Percentiles rank a stretch among this genome's conserved stretches.
phyloP scores from a whole-genome alignment of 2,113 vertebrate species.

The Equus quagga region DNA sequence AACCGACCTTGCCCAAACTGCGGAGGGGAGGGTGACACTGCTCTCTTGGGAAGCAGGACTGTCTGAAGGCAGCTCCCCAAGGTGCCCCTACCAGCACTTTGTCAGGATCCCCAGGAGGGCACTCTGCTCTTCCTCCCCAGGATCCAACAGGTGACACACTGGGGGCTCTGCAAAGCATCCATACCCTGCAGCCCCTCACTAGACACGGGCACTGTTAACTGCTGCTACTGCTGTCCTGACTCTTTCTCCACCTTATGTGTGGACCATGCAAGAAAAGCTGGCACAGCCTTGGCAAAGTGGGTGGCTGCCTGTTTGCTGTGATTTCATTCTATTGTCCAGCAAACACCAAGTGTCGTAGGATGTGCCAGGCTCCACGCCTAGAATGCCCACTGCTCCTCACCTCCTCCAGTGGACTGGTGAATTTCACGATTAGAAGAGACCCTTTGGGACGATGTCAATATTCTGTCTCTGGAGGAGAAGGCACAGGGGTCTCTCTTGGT shows the following conservation, averaged over 20 bases:
- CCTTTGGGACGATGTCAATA: not conserved
- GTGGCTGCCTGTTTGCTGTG: not conserved
- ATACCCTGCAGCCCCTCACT: not conserved
- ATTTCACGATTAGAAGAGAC: not conserved
- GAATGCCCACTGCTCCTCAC: not conserved
- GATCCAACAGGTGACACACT: not conserved
- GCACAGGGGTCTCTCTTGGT: not conserved
- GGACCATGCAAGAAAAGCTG: not conserved
- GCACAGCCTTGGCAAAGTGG: not conserved
- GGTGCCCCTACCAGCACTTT: not conserved
- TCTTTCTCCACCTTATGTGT: not conserved
- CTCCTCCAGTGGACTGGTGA: not conserved
- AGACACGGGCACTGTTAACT: not conserved
- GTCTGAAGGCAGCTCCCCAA: not conserved
- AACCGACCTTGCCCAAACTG: not conserved
- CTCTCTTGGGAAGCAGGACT: not conserved
- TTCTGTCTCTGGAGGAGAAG: not conserved
- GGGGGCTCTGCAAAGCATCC: not conserved
- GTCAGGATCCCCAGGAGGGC: not conserved
- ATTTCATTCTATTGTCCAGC: not conserved
- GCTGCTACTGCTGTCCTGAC: not conserved
- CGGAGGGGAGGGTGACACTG: not conserved
- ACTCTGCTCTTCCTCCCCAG: not conserved
- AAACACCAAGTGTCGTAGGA: not conserved
- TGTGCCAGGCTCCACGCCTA: not conserved